Base-by-base conservation (phyloP, 1,140 invertebrate species). In the Tetragnatha versicolor region DNA sequence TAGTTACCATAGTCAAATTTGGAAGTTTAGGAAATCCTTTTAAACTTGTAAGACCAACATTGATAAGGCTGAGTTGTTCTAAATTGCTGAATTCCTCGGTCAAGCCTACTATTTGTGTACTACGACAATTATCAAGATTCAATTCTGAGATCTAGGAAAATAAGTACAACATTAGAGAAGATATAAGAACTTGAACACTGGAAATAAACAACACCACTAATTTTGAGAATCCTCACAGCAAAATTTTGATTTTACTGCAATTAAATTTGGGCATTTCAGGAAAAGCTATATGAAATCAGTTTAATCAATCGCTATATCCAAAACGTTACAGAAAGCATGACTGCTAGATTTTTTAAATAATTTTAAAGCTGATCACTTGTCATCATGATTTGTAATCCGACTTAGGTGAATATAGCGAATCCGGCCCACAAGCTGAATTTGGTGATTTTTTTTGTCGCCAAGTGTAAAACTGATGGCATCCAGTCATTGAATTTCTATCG, bases 81-180 rank as follows among this genome's bases (percentile, higher is more conserved):
- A 99, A 88, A 86, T 93, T 93, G 79, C 90, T 89, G 85, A 95
- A 98, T 86, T 96, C 93, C 87, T 97, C 94, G 82, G 94, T 95
- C 66, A 98, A 87, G 61, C 95, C 97, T 83, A 94, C 92, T 83
- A 98, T 95, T 83, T 89, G 91, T 81, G 94, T 95, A 87, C 95
- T 95, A 83, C 95, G 89, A 86, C 95, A 98, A 85, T 98, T 98
- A 87, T 99, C 97, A 85, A 99, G 89, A 86, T 95, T 97, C 79
- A 99, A 88, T 84, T 98, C 96, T 87, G 90, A 92, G 77, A 98
- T 94, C 96, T 98, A 88, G 42, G 91, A 89, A 83, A 82, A 81
- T 85, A 82, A 80, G 20, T 10, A 31, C 2, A 63, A 12, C 20
- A 10, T 53, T 20, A 9, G 2, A 10, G n/a, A 53, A 2, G 10